Evolutionary conservation across 2,797 vertebrate genomes (phyloP).

Genomic region (Mallotus villosus): DNA sequence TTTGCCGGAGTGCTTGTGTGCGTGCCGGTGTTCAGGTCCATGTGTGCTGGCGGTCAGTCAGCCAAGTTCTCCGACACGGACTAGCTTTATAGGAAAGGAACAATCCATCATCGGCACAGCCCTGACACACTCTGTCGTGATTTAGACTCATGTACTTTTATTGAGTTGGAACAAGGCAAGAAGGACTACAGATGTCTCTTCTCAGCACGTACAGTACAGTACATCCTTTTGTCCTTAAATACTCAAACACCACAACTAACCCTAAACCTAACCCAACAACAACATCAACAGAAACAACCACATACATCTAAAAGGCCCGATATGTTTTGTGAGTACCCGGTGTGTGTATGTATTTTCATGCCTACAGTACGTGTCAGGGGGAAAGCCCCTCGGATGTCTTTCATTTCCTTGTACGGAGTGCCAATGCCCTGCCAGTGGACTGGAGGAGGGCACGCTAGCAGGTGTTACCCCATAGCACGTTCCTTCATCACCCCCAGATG

Average conservation of each 20-base stretch:
- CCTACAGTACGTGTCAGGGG: background rate
- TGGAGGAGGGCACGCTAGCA: constrained; percentile 20
- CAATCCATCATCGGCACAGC: constrained; percentile 21
- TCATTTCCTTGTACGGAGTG: constrained; percentile 11
- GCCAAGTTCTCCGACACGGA: constrained; percentile 25
- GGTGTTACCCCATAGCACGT: constrained; percentile 27
- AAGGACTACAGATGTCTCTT: constrained; percentile 17
- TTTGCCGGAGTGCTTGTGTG: background rate
- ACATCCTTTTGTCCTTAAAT: background rate
- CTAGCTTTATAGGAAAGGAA: constrained; percentile 12
- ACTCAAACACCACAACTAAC: background rate
- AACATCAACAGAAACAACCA: background rate
- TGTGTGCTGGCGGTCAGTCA: constrained; percentile 1
- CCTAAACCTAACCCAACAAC: background rate
- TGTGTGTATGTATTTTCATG: background rate
- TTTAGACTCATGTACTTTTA: constrained; percentile 17
- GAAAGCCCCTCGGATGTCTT: background rate
- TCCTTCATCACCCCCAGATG: constrained; percentile 47
- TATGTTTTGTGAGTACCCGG: background rate
- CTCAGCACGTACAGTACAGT: background rate
- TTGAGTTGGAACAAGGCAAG: background rate
- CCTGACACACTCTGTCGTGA: constrained; percentile 28
- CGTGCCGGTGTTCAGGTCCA: background rate
- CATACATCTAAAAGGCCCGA: no score
- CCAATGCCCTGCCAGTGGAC: background rate